phyloP scores from a whole-genome alignment of 2,113 vertebrate species.

The Pluvianellus socialis region DNA sequence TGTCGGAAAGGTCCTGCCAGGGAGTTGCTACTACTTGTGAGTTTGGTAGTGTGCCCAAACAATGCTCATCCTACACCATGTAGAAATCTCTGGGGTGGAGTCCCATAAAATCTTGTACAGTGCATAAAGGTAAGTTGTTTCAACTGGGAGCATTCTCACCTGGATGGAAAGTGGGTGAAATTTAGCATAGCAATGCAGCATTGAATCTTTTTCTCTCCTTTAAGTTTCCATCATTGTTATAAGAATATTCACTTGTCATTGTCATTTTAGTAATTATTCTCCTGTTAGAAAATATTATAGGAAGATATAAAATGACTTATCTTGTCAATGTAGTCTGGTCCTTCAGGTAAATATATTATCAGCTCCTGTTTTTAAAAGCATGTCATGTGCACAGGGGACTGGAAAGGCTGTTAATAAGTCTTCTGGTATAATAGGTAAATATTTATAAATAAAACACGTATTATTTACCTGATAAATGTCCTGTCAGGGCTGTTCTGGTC shows the following conservation, averaged over 20 bases:
- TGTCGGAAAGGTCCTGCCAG: background rate
- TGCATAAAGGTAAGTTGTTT: background rate
- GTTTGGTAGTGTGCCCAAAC: background rate
- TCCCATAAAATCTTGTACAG: fast-evolving
- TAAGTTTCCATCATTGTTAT: background rate
- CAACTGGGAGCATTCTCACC: background rate
- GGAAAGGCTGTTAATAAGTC: background rate
- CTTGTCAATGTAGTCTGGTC: background rate
- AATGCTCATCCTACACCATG: background rate
- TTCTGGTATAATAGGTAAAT: background rate
- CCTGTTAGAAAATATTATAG: background rate
- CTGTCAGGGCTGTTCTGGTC: background rate
- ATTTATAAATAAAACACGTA: background rate
- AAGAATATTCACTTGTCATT: background rate
- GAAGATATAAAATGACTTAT: background rate
- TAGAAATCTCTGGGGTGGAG: background rate
- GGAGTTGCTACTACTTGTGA: background rate
- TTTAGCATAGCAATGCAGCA: background rate
- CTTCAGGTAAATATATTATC: background rate
- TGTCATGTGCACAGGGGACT: background rate
- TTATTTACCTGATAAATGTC: conserved; percentile 26
- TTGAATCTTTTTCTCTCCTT: background rate
- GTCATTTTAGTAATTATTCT: background rate
- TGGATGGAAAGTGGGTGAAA: background rate
- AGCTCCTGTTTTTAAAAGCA: background rate